phyloP scores from a whole-genome alignment of 2,888 invertebrate genomes.

The Clunio marinus region DNA sequence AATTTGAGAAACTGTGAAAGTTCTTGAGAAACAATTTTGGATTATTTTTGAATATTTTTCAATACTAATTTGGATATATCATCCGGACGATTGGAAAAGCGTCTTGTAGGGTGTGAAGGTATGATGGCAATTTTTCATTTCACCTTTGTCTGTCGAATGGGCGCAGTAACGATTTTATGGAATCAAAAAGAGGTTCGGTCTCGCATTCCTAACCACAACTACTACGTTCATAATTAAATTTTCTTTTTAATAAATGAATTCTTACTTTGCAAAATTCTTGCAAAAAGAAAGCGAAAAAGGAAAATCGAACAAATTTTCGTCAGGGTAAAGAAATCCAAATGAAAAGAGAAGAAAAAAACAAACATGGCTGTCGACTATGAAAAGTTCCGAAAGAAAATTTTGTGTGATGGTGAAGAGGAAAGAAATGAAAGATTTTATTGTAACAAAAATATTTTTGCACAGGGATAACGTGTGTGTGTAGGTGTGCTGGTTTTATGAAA shows the following conservation, averaged over 20 bases:
- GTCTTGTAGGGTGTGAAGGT: not conserved
- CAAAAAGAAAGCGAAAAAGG: not conserved
- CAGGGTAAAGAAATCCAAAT: not conserved
- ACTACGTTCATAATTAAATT: not conserved
- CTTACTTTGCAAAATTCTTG: not conserved
- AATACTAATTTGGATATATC: slow-evolving; percentile 14
- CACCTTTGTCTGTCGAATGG: slow-evolving; percentile 16
- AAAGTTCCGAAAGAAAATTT: slow-evolving; percentile 13
- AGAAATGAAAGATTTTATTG: not conserved
- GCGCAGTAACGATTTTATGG: not conserved
- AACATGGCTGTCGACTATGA: slow-evolving; percentile 27
- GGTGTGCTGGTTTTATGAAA: not conserved
- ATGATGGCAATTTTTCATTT: slow-evolving; percentile 9
- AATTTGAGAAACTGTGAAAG: not conserved
- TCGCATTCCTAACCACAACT: not conserved
- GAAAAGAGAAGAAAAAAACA: slow-evolving; percentile 33
- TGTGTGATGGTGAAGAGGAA: not conserved
- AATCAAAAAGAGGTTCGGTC: not conserved
- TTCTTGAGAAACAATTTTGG: not conserved
- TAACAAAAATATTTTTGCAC: not conserved
- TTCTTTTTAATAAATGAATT: not conserved
- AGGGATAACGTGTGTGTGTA: not conserved
- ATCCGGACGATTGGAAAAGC: not conserved
- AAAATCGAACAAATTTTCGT: not conserved
- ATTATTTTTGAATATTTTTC: not conserved